Percentiles rank a stretch among this genome's conserved stretches.
phyloP scores from a whole-genome alignment of 92 coral and sea anemone genomes.

The Porites cylindrica region DNA sequence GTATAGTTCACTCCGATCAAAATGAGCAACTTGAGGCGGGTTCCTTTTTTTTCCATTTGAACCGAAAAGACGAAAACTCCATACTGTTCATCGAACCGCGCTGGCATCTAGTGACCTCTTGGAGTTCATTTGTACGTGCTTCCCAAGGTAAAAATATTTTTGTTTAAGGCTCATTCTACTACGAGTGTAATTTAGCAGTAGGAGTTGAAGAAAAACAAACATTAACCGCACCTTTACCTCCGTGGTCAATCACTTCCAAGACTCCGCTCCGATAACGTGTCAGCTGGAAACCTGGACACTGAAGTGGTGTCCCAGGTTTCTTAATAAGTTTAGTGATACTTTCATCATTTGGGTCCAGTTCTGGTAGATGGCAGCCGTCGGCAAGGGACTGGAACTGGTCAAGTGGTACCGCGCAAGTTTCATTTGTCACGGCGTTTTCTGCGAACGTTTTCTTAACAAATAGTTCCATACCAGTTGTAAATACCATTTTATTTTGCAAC shows the following conservation, averaged over 20 bases:
- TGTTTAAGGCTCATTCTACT: too few species aligned
- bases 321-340: conserved; percentile 71
- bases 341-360: conserved; percentile 86
- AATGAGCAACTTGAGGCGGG: too few species aligned
- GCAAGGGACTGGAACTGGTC: conserved; percentile 36
- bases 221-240: conserved; percentile 20
- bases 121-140: too few species aligned
- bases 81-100: too few species aligned
- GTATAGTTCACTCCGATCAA: too few species aligned
- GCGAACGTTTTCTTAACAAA: conserved; percentile 74
- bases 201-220: too few species aligned
- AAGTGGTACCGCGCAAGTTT: conserved; percentile 73
- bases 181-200: too few species aligned
- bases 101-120: too few species aligned
- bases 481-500: conserved; percentile 51
- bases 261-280: conserved; percentile 79
- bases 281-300: conserved; percentile 75
- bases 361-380: conserved; percentile 75
- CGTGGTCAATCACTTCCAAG: conserved; percentile 56
- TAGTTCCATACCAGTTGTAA: conserved; percentile 48
- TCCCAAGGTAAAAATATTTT: too few species aligned
- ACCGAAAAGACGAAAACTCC: too few species aligned
- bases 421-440: conserved; percentile 22
- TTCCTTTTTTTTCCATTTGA: too few species aligned
- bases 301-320: conserved; percentile 51